Percentiles rank a stretch among this genome's conserved stretches.
Conservation (phyloP, 2,113 vertebrate genomes). For the Solea solea region DNA sequence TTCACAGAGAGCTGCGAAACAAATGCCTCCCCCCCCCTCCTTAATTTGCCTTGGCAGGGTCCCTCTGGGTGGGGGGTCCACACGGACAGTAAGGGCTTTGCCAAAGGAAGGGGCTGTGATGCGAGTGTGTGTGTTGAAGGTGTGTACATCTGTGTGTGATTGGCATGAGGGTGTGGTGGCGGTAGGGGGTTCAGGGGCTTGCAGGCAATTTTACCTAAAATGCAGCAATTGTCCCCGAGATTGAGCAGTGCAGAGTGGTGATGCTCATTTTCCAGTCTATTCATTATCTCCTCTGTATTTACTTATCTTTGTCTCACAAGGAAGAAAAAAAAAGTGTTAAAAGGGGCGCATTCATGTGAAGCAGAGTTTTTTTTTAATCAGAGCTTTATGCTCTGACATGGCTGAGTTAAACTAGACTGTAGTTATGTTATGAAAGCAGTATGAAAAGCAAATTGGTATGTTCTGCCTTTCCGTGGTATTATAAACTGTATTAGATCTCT, state of each 20-base stretch:
- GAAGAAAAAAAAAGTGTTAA: constrained; percentile 77
- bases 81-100: constrained; percentile 82
- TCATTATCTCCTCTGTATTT: constrained; percentile 86
- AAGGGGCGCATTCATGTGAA: constrained; percentile 75
- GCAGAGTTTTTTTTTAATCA: constrained; percentile 77
- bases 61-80: constrained; percentile 84
- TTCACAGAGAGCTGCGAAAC: constrained; percentile 81
- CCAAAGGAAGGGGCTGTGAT: constrained; percentile 72
- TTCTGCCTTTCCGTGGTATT: constrained; percentile 77
- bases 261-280: constrained; percentile 81
- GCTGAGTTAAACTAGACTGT: constrained; percentile 79
- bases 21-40: constrained; percentile 71
- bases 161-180: constrained; percentile 44
- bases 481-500: constrained; percentile 82
- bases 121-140: constrained; percentile 27
- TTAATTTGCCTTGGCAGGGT: constrained; percentile 86
- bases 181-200: constrained; percentile 44
- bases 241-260: constrained; percentile 79
- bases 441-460: constrained; percentile 82
- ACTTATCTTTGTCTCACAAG: constrained; percentile 84
- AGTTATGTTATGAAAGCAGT: constrained; percentile 76
- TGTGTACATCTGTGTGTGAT: constrained; percentile 62
- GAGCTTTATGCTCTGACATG: constrained; percentile 69
- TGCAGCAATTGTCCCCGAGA: constrained; percentile 85
- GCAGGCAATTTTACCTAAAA: constrained; percentile 85